A percentile compares a stretch with the other conserved stretches of the same genome.
phyloP scores from a whole-genome alignment of 2,888 invertebrate species.

The Noctua janthe region DNA sequence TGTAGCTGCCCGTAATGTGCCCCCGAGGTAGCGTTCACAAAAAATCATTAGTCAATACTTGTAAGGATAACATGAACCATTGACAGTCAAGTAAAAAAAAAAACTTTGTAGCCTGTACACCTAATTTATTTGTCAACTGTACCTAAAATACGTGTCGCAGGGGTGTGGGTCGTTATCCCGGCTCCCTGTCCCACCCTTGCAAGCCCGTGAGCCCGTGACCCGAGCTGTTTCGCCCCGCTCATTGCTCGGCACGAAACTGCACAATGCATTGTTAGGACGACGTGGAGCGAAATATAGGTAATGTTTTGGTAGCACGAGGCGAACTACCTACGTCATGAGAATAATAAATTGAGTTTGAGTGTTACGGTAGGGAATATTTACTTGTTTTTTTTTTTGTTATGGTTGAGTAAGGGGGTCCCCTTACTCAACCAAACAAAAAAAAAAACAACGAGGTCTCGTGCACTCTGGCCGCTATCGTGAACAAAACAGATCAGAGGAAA shows the following conservation, averaged over 20 bases:
- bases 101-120: not conserved
- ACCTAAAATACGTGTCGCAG: conserved; percentile 29
- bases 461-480: not conserved
- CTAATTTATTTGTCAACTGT: conserved; percentile 3
- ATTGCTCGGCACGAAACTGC: conserved; percentile 52
- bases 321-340: conserved; percentile 9
- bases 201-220: conserved; percentile 59
- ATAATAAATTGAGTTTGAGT: conserved; percentile 20
- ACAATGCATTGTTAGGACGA: conserved; percentile 56
- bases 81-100: not conserved
- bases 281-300: conserved; percentile 33
- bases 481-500: not conserved
- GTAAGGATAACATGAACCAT: not conserved
- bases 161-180: conserved; percentile 46
- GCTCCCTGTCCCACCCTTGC: conserved; percentile 47
- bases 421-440: too few species aligned
- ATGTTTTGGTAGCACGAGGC: conserved; percentile 51
- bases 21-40: not conserved
- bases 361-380: not conserved
- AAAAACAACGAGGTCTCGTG: too few species aligned
- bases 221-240: conserved; percentile 47
- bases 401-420: not conserved
- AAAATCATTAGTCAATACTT: not conserved
- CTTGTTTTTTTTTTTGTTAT: not conserved
- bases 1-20: not conserved